Conservation (phyloP, 35 echinoderm and acorn worm genomes). For the Heliocidaris tuberculata region DNA sequence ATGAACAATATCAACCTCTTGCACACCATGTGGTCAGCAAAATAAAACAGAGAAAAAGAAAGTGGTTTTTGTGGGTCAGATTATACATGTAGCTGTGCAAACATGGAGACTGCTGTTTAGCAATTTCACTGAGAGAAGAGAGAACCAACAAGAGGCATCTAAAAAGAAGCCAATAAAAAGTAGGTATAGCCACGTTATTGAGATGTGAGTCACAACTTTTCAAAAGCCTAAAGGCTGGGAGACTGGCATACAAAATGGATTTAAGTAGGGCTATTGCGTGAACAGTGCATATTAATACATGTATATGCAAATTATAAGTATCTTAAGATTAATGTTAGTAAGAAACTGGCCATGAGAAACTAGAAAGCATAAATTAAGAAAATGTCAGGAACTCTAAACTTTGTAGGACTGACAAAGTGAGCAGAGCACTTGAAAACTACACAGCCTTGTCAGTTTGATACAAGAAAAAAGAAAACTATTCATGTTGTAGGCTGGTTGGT, state of each 20-base stretch:
- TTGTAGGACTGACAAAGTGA: no score
- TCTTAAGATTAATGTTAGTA: no score
- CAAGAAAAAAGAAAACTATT: no score
- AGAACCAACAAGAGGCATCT: not conserved
- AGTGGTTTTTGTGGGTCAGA: not conserved
- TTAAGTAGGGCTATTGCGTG: not conserved
- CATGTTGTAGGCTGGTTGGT: no score
- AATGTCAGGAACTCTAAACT: no score
- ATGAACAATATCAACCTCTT: no score
- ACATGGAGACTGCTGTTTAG: not conserved
- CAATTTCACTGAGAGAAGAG: not conserved
- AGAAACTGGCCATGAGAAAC: no score
- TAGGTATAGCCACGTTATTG: not conserved
- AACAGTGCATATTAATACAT: no score
- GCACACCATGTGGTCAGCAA: not conserved
- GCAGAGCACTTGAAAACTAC: no score
- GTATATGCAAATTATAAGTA: no score
- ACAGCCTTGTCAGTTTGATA: no score
- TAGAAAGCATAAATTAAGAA: no score
- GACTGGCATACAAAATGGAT: not conserved
- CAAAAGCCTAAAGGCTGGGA: not conserved
- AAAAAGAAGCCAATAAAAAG: not conserved
- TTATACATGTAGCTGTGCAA: not conserved
- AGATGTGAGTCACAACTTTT: not conserved
- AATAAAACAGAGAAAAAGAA: not conserved